phyloP scores from a whole-genome alignment of 2,797 vertebrate genomes.

The Acipenser ruthenus region DNA sequence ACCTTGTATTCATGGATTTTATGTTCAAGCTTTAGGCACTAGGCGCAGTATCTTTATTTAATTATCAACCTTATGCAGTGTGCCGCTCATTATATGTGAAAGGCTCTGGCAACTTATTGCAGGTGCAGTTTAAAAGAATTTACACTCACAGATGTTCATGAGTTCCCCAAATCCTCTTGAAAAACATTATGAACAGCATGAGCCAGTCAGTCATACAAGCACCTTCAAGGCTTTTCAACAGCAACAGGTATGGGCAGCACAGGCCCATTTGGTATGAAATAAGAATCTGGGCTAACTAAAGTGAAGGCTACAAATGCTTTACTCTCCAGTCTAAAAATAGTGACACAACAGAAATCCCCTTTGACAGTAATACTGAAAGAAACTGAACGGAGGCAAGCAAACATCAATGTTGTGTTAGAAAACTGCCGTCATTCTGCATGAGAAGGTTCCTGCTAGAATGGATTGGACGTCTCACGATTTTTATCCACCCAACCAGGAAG shows the following conservation, averaged over 20 bases:
- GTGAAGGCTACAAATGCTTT: too few relatives aligned
- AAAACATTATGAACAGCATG: conserved; percentile 4
- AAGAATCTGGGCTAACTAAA: too few relatives aligned
- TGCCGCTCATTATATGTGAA: conserved; percentile 60
- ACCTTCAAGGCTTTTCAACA: not conserved
- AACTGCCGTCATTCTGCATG: too few relatives aligned
- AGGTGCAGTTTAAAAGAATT: conserved; percentile 58
- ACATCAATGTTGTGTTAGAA: too few relatives aligned
- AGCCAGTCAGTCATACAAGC: not conserved
- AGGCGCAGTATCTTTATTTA: conserved; percentile 56
- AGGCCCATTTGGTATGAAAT: not conserved
- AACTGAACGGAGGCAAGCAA: too few relatives aligned
- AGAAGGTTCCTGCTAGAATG: too few relatives aligned
- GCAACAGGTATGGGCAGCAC: conserved; percentile 8
- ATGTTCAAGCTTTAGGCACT: conserved; percentile 43
- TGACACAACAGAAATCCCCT: too few relatives aligned
- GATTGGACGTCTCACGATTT: too few relatives aligned
- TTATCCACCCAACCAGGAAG: too few relatives aligned
- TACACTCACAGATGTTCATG: conserved; percentile 25
- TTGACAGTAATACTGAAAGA: too few relatives aligned
- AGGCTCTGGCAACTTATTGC: conserved; percentile 39
- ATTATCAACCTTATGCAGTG: conserved; percentile 56
- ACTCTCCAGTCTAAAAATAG: too few relatives aligned
- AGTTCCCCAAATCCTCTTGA: conserved; percentile 13
- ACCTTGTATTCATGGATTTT: conserved; percentile 51